phyloP scores from a whole-genome alignment of 2,113 vertebrate species.

The Butastur rufipennis region DNA sequence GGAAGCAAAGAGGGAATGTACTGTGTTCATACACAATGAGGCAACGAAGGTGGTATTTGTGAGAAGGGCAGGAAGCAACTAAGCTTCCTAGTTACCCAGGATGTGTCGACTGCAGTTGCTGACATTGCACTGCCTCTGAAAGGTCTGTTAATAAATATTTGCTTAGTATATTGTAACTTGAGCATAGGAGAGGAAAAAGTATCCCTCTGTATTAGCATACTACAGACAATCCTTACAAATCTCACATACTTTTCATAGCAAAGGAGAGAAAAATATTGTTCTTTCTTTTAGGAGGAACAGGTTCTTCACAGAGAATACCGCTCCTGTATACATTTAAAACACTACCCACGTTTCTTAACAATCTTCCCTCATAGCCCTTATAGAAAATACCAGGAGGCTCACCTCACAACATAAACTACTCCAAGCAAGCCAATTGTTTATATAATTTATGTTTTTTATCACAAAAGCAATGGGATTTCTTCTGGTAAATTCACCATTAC shows the following conservation, averaged over 20 bases:
- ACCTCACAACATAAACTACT: neutral
- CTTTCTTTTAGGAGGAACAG: neutral
- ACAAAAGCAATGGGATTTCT: neutral
- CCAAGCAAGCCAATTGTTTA: neutral
- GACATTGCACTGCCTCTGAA: neutral
- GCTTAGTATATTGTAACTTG: slow-evolving; percentile 39
- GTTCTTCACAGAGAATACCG: neutral
- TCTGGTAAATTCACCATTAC: neutral
- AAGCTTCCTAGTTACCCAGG: neutral
- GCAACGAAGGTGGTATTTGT: neutral
- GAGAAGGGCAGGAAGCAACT: neutral
- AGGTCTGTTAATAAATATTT: slow-evolving; percentile 57
- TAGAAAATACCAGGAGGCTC: neutral
- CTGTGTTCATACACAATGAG: neutral
- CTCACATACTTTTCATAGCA: neutral
- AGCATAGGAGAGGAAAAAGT: neutral
- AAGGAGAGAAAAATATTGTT: neutral
- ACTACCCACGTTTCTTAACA: neutral
- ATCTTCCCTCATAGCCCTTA: neutral
- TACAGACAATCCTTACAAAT: neutral
- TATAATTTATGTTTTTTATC: neutral
- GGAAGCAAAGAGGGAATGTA: neutral
- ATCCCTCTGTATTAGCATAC: neutral
- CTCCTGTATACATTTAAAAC: neutral
- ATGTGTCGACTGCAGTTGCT: neutral